Base-by-base conservation (phyloP, 2,797 vertebrate genomes). In the Xenentodon cancila region DNA sequence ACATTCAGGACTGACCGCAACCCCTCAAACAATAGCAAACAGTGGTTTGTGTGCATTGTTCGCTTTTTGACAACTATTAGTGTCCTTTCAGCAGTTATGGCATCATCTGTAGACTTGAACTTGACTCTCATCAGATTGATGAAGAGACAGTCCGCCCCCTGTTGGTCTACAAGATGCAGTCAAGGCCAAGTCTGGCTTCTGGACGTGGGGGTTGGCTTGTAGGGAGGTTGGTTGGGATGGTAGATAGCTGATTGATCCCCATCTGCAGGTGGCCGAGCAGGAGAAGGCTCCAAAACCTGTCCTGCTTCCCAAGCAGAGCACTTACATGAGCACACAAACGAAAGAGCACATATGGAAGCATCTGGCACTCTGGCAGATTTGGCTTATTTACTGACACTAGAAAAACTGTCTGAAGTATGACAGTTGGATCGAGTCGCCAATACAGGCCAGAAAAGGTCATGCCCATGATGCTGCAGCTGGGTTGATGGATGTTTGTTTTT, bases 211-310 rank as follows among this genome's bases (percentile, higher is more conserved):
- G 67, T 48, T 25, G 18, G 51, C 34, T 47, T 65, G 67, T 48
- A 70, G 68, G 22, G 68, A 0, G 37, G 47, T 67, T 20, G 79
- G 70, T 45, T 75, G 48, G 69, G 67, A 72, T 68, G 73, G 71
- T 52, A 73, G 79, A 73, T 77, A 75, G 76, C 53, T 59, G 81
- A 94, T 94, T 82, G 84, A 93, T 93, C 81, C 75, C 64, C 84
- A 89, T 77, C 90, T 80, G 88, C 85, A 91, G 91, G 92, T 90
- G 90, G 88, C 76, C 73, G n/a, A 87, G 78, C 86, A 77, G 64
- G 67, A 81, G 85, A 86, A 80, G 74, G 73, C 67, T 77, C 52
- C 0, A 17, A 71, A 87, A 88, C 82, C 74, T 86, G 84, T 67
- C 59, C 82, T 83, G 91, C 91, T 88, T 91, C 77, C 84, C 62